phyloP scores from a whole-genome alignment of 2,888 invertebrate species.

The Rhagonycha fulva region DNA sequence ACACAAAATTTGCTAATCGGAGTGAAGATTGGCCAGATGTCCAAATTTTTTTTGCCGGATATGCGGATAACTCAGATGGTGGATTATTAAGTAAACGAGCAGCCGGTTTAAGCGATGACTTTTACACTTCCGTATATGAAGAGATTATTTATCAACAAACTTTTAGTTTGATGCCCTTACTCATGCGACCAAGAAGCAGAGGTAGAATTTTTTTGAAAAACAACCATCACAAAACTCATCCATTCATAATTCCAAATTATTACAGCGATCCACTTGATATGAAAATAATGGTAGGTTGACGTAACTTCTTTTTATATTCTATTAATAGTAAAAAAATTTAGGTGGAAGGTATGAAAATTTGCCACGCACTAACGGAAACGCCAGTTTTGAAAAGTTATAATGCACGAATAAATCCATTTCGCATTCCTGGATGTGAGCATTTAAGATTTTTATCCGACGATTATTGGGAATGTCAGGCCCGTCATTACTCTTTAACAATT shows the following conservation, averaged over 20 bases:
- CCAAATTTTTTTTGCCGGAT: constrained; percentile 73
- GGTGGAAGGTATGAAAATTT: constrained; percentile 77
- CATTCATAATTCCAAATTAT: constrained; percentile 89
- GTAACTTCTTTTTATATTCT: background rate
- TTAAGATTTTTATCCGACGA: constrained; percentile 69
- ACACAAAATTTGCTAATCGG: constrained; percentile 71
- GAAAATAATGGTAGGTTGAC: constrained; percentile 65
- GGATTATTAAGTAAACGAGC: constrained; percentile 74
- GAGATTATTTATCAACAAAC: constrained; percentile 71
- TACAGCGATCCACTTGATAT: constrained; percentile 74
- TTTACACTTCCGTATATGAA: constrained; percentile 72
- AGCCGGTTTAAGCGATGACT: constrained; percentile 68
- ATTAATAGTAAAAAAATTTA: constrained; percentile 45
- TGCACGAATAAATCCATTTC: constrained; percentile 65
- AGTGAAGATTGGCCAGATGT: constrained; percentile 77
- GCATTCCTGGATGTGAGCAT: constrained; percentile 69
- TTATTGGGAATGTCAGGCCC: constrained; percentile 77
- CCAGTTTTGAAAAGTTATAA: constrained; percentile 65
- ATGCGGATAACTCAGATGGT: constrained; percentile 78
- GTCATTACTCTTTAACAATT: constrained; percentile 77
- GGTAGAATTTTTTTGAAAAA: constrained; percentile 72
- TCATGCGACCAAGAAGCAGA: constrained; percentile 75
- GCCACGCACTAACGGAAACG: constrained; percentile 62
- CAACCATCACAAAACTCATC: constrained; percentile 71
- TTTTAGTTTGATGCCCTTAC: constrained; percentile 68